Evolutionary conservation across 2,888 invertebrate genomes (phyloP), one percentile per base, ranked within the genome.

Genomic region (Acleris literana): DNA sequence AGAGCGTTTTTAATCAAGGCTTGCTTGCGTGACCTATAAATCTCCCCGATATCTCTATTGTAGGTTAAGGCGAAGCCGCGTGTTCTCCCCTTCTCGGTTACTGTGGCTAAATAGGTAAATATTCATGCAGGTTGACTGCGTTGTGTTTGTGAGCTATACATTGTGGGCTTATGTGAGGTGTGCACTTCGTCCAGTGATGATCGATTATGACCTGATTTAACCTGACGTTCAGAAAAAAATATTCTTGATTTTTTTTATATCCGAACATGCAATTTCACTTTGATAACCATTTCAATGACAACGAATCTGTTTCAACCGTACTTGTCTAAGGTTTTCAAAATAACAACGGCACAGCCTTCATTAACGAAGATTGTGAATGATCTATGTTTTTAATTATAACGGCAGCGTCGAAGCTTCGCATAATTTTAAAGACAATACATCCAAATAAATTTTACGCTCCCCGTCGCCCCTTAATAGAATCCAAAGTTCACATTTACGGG

Each of bases 11-110:
- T 84, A 84, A 85, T 84, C 83, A 85, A 84, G 74, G 76, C 76
- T 77, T 75, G 76, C 76, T 77, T 76, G 79, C 82, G 81, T 83
- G 84, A 83, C 83, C 83, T 83, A 84, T 80, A 85, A 85, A 85
- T 84, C 80, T 81, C 69, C 58, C 70, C 76, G 76, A 84, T 82
- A 82, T 79, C 80, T 81, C 77, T 74, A 81, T 82, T 82, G 80
- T 83, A 71, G 75, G 74, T 74, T 76, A 76, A 75, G 73, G 73
- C 72, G 57, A 58, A 33, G 71, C 72, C 68, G 69, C 69, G 60
- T 33, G 33, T 33, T 70, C 59, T 57, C 52, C 63, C 69, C 68
- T 63, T 70, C 65, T 64, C 60, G 67, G 69, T 64, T 57, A 59
- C 48, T 39, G 39, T 9, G 39, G 39, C 13, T 13, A 4, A 4